Conservation (phyloP, 1,140 invertebrate species). For the Lithobius niger region DNA sequence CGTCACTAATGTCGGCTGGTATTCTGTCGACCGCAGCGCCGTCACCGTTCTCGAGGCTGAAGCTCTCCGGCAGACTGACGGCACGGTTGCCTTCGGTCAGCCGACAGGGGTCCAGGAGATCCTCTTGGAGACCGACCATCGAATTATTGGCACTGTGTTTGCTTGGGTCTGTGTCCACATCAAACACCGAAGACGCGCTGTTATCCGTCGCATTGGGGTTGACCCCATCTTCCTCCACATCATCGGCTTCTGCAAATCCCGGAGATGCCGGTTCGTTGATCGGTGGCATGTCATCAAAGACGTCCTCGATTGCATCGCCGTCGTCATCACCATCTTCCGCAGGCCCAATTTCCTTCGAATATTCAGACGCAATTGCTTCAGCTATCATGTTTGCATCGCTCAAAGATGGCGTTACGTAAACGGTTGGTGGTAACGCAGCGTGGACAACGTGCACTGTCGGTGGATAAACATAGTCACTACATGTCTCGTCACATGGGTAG, state of each 20-base stretch:
- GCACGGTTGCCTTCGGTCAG: neutral
- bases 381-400: neutral
- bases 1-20: neutral
- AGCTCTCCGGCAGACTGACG: neutral
- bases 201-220: neutral
- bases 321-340: neutral
- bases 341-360: neutral
- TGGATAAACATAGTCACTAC: no score
- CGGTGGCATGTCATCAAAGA: neutral
- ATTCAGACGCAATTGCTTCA: neutral
- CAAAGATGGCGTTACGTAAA: neutral
- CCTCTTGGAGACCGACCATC: neutral
- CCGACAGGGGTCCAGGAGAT: neutral
- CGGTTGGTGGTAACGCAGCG: neutral
- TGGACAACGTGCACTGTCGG: neutral
- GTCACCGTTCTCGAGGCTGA: neutral
- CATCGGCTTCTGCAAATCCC: neutral
- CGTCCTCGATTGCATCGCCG: neutral
- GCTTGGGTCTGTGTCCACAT: neutral
- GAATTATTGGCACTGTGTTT: neutral
- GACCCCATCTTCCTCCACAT: neutral
- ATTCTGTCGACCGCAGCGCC: neutral
- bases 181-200: neutral
- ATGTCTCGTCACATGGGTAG: slow-evolving; percentile 1
- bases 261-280: neutral